Base-by-base conservation (phyloP, 2,797 vertebrate species). In the Enteromius thamalakanensis region DNA sequence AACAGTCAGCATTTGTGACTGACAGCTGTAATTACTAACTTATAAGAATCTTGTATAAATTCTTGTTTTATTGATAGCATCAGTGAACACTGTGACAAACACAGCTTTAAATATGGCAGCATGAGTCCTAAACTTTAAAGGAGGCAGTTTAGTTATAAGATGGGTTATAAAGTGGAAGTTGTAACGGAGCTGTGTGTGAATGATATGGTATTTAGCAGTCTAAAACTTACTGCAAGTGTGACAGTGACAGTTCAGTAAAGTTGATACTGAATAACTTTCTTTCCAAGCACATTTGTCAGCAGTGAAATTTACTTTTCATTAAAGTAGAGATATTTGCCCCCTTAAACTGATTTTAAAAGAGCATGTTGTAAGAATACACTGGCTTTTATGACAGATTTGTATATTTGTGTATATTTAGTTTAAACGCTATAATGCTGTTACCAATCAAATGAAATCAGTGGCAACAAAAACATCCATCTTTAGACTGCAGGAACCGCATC, bases 21-120 rank as follows among this genome's bases (percentile, higher is more conserved):
- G 53, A 60, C 34, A 76, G 34, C 37, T 76, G 34, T 60, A 60
- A 76, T 68, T 68, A 37, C 34, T 40, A 68, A 40, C 65, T 37
- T 67, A 17, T 21, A 21, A 37, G 11, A 76, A 58, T 58, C 1
- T 42, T 23, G 62, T 34, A 65, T 34, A 17, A 58, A 15, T 40
- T 23, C 0, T 58, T 23, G 53, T 53, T 53, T 55, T 37, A 7
- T 75, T 75, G 17, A 34, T 51, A 14, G 29, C 3, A 72, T 29
- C 42, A 32, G 23, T 72, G 8, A 14, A 11, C 49, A 74, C 34
- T 14, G 49, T 37, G 49, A 34, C 71, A 37, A 53, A 53, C 29
- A n/a, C 11, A 14, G 51, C 29, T 53, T 74, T 19, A 34, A 40
- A 58, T 40, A 58, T 40, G 51, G 3, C 40, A 58, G 51, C 32